These are phyloP conservation scores for Stenurella melanura DNA, from an alignment of 2,888 invertebrate genomes.

Conservation along the genomic window DNA sequence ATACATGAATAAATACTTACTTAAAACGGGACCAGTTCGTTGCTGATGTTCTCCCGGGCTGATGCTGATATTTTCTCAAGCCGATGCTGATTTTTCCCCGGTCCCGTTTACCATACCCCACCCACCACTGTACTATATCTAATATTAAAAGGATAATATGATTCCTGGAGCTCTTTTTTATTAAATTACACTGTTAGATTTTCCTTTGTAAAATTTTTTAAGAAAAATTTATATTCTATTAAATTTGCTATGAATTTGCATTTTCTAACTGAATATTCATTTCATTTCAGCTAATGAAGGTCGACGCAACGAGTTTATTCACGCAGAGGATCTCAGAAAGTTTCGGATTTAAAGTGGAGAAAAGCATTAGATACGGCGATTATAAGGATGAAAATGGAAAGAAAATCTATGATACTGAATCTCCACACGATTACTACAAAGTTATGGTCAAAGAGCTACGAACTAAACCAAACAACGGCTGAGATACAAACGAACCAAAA, in stretches of 20 bases:
- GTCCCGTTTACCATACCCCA: too few relatives aligned
- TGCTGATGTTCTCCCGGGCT: too few relatives aligned
- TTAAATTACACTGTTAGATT: too few relatives aligned
- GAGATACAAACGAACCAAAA: constrained; percentile 26
- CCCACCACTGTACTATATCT: too few relatives aligned
- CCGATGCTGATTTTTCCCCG: too few relatives aligned
- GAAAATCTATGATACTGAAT: constrained; percentile 78
- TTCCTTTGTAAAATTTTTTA: too few relatives aligned
- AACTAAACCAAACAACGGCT: constrained; percentile 42
- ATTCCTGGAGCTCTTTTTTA: too few relatives aligned
- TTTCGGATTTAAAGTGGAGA: constrained; percentile 79
- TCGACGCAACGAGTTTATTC: constrained; percentile 87
- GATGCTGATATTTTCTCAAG: too few relatives aligned
- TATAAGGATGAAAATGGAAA: constrained; percentile 79
- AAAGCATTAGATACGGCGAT: constrained; percentile 82
- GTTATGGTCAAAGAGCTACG: constrained; percentile 75
- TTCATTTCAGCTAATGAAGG: constrained; percentile 82
- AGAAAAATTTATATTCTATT: not conserved
- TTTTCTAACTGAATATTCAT: constrained; percentile 14
- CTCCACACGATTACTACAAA: constrained; percentile 84
- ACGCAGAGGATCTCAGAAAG: constrained; percentile 85
- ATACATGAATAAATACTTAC: too few relatives aligned
- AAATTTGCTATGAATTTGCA: not conserved
- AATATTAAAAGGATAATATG: too few relatives aligned
- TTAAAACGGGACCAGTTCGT: too few relatives aligned